phyloP scores from a whole-genome alignment of 2,888 invertebrate genomes.

The Agrotis clavis region DNA sequence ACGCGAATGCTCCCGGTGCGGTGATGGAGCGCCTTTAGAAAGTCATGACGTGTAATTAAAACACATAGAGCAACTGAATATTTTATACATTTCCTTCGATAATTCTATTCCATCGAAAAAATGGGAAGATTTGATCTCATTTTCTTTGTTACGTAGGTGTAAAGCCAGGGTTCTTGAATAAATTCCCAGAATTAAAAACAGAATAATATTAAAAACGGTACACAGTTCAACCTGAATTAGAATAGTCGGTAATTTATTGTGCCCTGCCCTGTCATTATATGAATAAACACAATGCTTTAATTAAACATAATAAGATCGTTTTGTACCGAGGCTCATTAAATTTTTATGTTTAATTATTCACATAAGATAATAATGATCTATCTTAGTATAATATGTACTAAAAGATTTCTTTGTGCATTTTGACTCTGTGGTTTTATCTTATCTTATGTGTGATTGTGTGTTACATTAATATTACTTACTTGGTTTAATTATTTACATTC shows the following conservation, averaged over 20 bases:
- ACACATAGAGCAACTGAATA: no score
- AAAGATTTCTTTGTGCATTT: background rate
- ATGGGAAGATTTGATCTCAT: no score
- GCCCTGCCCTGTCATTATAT: slow-evolving; percentile 23
- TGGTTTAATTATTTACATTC: background rate
- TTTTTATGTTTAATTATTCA: slow-evolving; percentile 16
- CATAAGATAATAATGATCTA: background rate
- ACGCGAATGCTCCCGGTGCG: no score
- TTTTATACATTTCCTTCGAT: no score
- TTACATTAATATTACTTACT: background rate
- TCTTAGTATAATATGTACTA: background rate
- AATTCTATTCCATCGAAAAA: no score
- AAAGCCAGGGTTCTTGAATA: background rate
- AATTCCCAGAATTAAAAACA: slow-evolving; percentile 8
- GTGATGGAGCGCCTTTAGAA: no score
- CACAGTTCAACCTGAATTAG: slow-evolving; percentile 7
- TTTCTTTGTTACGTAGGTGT: no score
- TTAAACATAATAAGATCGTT: slow-evolving; percentile 19
- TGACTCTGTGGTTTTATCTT: slow-evolving; percentile 11
- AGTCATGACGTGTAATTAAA: no score
- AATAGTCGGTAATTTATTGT: slow-evolving; percentile 15
- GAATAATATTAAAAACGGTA: background rate
- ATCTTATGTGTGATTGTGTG: no score
- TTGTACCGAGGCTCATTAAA: background rate
- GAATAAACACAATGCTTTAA: slow-evolving; percentile 39